Percentiles rank a stretch among this genome's conserved stretches.
These are phyloP conservation scores for Ficedula albicollis DNA, from an alignment of 2,797 vertebrate genomes.

Conservation along the genomic window DNA sequence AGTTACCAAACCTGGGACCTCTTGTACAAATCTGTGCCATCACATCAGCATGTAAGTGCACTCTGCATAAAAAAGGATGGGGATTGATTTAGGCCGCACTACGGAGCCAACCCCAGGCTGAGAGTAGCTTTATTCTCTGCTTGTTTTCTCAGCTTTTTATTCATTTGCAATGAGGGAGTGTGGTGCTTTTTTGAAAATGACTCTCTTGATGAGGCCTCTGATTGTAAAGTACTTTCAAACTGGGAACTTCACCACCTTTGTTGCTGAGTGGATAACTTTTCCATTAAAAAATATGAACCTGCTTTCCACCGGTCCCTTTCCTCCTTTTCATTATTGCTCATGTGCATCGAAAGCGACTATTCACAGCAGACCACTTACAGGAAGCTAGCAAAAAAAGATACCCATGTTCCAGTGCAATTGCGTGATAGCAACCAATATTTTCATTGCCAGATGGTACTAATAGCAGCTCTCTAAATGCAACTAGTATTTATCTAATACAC, in stretches of 20 bases:
- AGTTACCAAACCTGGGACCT: conserved; percentile 73
- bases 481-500: conserved; percentile 10
- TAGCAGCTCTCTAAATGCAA: conserved; percentile 10
- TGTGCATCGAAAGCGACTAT: background rate
- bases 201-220: conserved; percentile 74
- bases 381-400: background rate
- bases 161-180: conserved; percentile 71
- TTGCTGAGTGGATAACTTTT: conserved; percentile 73
- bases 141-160: conserved; percentile 76
- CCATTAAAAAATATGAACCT: conserved; percentile 67
- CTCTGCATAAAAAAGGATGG: conserved; percentile 73
- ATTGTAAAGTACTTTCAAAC: conserved; percentile 78
- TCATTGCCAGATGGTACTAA: conserved; percentile 14
- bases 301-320: conserved; percentile 45
- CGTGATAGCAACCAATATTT: conserved; percentile 28
- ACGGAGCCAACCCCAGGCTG: conserved; percentile 67
- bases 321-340: conserved; percentile 17
- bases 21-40: conserved; percentile 72
- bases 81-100: conserved; percentile 69
- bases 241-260: conserved; percentile 72
- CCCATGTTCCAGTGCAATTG: background rate
- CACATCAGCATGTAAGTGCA: conserved; percentile 75
- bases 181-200: conserved; percentile 75
- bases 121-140: conserved; percentile 73
- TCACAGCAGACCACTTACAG: background rate